Base-by-base conservation (phyloP, 2,113 vertebrate genomes). In the Percopsis transmontana region DNA sequence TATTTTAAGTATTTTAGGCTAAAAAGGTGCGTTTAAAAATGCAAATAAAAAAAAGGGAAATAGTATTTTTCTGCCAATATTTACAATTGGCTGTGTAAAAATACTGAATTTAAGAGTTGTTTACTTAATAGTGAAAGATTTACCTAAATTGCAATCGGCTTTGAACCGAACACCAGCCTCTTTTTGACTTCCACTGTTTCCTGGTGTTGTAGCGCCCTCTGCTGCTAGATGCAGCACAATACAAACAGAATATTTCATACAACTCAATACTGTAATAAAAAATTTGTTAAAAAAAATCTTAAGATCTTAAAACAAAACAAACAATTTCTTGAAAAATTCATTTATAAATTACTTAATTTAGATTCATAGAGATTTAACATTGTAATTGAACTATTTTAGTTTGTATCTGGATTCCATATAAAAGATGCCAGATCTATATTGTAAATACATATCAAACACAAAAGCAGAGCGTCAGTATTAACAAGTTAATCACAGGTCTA, bases 151-250 rank as follows among this genome's bases (percentile, higher is more conserved):
- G 83, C 86, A 91, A 88, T 91, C 85, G 60, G 89, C 87, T 92
- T 90, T 92, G 89, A 92, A 91, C 79, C 87, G 87, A 86, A 91
- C 90, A 60, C 90, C 89, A 87, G 89, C 79, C 87, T 91, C 86
- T 89, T 88, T 89, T 73, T 88, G 85, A 74, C 81, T 64, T 86
- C 86, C 86, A 84, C 75, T 89, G 90, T 91, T 91, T 76, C 85
- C 90, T 93, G 92, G 92, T 92, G 92, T 92, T 91, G 86, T 89
- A 92, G 87, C 92, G 87, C 93, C 93, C 92, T 93, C 93, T 94
- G 92, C 92, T 94, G 93, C 88, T 90, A 84, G 64, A 87, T 64
- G 82, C 82, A 88, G 86, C 86, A 89, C 90, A 91, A 90, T 87
- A 85, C 90, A 92, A 80, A 90, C 77, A 90, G 55, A 87, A 81